Conservation (phyloP, 1,140 invertebrate species). For the Dreissena rostriformis region DNA sequence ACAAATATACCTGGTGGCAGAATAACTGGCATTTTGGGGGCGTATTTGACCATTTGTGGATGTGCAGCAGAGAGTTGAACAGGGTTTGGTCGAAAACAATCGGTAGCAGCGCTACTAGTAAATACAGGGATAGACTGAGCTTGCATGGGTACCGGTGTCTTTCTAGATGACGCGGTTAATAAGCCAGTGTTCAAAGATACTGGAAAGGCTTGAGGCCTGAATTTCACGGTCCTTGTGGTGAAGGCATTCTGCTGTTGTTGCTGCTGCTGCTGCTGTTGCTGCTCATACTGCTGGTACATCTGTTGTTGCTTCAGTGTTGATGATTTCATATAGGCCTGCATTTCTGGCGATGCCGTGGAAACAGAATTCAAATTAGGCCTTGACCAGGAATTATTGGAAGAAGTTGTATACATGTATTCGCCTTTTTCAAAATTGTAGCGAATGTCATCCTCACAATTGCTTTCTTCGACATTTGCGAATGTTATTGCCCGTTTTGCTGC, state of each 20-base stretch:
- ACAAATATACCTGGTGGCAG: conserved; percentile 15
- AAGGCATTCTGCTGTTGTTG: background rate
- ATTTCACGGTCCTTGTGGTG: too few relatives aligned
- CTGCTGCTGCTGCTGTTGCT: background rate
- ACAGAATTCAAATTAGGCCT: too few relatives aligned
- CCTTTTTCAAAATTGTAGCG: conserved; percentile 33
- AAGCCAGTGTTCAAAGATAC: too few relatives aligned
- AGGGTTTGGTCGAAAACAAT: background rate
- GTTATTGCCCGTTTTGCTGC: conserved; percentile 38
- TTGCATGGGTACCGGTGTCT: background rate
- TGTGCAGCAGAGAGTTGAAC: conserved; percentile 11
- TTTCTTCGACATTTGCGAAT: conserved; percentile 18
- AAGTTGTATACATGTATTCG: background rate
- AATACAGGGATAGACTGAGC: background rate
- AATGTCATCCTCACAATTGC: conserved; percentile 2
- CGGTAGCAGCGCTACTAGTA: background rate
- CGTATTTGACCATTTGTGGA: conserved; percentile 33
- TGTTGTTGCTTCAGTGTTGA: background rate
- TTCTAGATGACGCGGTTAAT: too few relatives aligned
- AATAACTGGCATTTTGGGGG: conserved; percentile 29
- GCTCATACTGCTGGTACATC: background rate
- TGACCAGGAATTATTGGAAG: background rate
- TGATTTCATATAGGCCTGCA: too few relatives aligned
- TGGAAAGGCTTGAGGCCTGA: too few relatives aligned
- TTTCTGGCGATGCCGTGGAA: too few relatives aligned